These are phyloP conservation scores for Sicus ferrugineus DNA, from an alignment of 2,888 invertebrate genomes.

Conservation along the genomic window DNA sequence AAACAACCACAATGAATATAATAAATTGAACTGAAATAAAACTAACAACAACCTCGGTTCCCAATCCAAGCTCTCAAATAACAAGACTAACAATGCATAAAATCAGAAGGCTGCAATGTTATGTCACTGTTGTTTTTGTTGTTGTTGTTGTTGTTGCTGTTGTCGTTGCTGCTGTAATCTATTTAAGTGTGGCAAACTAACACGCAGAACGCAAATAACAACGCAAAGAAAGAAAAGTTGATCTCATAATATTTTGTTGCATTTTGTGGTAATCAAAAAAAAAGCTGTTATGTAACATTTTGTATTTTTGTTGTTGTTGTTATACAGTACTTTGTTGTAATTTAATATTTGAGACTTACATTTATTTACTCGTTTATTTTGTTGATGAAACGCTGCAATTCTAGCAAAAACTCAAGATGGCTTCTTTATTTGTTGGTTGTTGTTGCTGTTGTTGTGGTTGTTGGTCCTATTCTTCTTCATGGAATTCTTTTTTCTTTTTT, in stretches of 20 bases:
- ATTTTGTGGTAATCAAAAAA: too few relatives aligned
- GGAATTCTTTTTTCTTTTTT: too few relatives aligned
- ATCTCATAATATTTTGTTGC: too few relatives aligned
- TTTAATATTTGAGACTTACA: not conserved
- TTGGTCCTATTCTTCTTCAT: too few relatives aligned
- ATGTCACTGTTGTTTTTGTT: not conserved
- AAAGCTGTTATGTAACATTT: not conserved
- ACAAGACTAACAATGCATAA: conserved; percentile 7
- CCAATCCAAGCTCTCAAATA: conserved; percentile 2
- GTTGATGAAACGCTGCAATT: too few relatives aligned
- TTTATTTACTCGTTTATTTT: too few relatives aligned
- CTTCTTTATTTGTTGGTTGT: too few relatives aligned
- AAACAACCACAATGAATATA: conserved; percentile 8
- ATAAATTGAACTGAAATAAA: not conserved
- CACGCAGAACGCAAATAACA: not conserved
- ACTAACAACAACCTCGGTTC: conserved; percentile 5
- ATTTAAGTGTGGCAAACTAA: not conserved
- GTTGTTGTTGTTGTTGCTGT: not conserved
- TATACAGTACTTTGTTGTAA: not conserved
- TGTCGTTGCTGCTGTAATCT: not conserved
- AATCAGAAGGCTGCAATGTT: not conserved
- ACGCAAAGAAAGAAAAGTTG: not conserved
- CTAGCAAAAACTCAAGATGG: too few relatives aligned
- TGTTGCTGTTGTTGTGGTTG: too few relatives aligned
- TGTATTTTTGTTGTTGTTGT: not conserved